Evolutionary conservation across 2,797 vertebrate species (phyloP).

Genomic region (Artibeus lituratus): DNA sequence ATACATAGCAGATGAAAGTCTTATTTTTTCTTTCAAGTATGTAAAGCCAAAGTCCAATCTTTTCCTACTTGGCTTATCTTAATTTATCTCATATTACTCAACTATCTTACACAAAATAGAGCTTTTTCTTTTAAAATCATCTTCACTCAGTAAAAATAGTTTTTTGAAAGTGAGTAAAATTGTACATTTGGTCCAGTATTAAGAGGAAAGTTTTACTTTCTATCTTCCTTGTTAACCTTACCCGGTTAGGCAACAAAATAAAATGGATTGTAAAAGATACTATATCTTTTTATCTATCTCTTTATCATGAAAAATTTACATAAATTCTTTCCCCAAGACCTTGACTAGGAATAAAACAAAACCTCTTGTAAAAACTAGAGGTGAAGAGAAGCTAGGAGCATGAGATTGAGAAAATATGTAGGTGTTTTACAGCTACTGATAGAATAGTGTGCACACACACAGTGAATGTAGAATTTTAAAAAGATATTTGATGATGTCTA

Average conservation of each 20-base stretch:
- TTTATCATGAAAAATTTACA: background rate
- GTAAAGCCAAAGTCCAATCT: background rate
- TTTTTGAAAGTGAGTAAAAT: slow-evolving; percentile 8
- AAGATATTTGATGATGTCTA: background rate
- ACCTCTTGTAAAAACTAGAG: background rate
- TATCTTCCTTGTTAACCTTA: slow-evolving; percentile 12
- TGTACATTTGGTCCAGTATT: background rate
- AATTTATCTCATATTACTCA: background rate
- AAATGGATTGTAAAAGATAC: background rate
- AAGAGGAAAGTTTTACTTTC: background rate
- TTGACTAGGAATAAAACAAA: slow-evolving; percentile 23
- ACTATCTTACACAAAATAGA: background rate
- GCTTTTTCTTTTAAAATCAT: background rate
- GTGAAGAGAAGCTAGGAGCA: background rate
- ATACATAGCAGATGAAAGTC: background rate
- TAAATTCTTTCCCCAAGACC: slow-evolving; percentile 16
- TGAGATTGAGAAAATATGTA: background rate
- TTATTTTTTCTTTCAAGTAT: background rate
- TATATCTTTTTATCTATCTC: background rate
- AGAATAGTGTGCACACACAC: background rate
- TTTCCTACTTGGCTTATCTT: background rate
- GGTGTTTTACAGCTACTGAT: background rate
- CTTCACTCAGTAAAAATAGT: background rate
- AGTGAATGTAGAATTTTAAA: background rate
- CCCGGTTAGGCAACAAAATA: background rate